phyloP scores from a whole-genome alignment of 2,113 vertebrate species.

The Ceyx cyanopectus region DNA sequence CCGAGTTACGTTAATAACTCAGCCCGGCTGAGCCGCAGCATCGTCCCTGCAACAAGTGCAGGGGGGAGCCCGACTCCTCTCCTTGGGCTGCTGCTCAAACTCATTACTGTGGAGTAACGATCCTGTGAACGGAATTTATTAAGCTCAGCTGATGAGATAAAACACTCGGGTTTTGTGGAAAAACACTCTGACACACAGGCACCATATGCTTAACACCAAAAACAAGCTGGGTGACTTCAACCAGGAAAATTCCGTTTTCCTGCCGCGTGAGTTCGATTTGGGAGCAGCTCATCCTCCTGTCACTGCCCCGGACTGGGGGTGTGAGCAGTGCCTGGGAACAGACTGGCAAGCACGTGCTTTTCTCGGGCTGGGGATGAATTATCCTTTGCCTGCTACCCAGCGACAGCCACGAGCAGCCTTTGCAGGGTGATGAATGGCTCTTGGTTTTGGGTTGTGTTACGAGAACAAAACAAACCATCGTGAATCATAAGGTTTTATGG shows the following conservation, averaged over 20 bases:
- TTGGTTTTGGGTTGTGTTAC: conserved; percentile 79
- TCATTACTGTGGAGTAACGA: neutral
- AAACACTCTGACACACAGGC: neutral
- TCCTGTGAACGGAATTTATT: neutral
- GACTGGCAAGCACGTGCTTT: conserved; percentile 69
- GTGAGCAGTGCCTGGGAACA: neutral
- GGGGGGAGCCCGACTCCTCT: neutral
- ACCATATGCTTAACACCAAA: neutral
- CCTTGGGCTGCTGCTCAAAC: neutral
- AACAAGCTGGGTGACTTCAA: neutral
- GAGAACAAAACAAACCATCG: conserved; percentile 83
- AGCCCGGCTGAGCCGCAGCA: neutral
- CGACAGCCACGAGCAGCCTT: conserved; percentile 74
- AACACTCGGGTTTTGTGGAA: neutral
- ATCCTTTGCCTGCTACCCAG: conserved; percentile 73
- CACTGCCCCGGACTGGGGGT: neutral
- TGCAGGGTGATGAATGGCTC: conserved; percentile 76
- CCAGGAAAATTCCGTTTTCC: neutral
- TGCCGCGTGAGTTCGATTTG: neutral
- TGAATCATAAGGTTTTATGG: conserved; percentile 81
- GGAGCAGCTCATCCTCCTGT: neutral
- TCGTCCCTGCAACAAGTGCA: neutral
- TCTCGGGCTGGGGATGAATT: conserved; percentile 76
- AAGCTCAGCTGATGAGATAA: neutral
- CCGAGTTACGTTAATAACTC: fast-evolving